Evolutionary conservation across 2,113 vertebrate species (phyloP).

Genomic region (Silurus asotus): DNA sequence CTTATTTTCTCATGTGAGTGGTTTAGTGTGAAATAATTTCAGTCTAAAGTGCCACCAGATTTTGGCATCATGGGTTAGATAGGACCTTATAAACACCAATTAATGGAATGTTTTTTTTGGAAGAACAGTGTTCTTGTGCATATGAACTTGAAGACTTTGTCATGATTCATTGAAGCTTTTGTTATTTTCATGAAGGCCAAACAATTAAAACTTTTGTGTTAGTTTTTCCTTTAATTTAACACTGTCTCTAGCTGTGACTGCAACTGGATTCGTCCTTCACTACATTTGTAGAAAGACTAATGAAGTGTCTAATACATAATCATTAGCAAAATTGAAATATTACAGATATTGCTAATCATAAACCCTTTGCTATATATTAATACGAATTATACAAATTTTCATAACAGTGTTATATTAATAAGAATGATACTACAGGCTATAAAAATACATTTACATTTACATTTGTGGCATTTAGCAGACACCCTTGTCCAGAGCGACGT

Average conservation of each 20-base stretch:
- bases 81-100: not conserved
- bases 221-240: not conserved
- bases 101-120: not conserved
- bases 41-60: not conserved
- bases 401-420: not conserved
- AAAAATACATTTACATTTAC: too few species aligned
- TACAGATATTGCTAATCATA: not conserved
- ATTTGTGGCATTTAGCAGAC: too few species aligned
- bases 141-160: not conserved
- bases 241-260: not conserved
- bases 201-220: not conserved
- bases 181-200: not conserved
- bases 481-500: too few species aligned
- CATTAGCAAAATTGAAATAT: not conserved
- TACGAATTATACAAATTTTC: not conserved
- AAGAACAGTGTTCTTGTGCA: not conserved
- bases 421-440: too few species aligned
- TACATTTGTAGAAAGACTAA: not conserved
- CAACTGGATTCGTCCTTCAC: too few species aligned
- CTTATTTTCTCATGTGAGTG: not conserved
- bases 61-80: not conserved
- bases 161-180: not conserved
- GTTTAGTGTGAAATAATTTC: not conserved
- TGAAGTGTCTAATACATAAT: not conserved
- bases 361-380: not conserved